Percentiles rank a stretch among this genome's conserved stretches.
phyloP scores from a whole-genome alignment of 2,888 invertebrate genomes.

The Hoplodrina blanda region DNA sequence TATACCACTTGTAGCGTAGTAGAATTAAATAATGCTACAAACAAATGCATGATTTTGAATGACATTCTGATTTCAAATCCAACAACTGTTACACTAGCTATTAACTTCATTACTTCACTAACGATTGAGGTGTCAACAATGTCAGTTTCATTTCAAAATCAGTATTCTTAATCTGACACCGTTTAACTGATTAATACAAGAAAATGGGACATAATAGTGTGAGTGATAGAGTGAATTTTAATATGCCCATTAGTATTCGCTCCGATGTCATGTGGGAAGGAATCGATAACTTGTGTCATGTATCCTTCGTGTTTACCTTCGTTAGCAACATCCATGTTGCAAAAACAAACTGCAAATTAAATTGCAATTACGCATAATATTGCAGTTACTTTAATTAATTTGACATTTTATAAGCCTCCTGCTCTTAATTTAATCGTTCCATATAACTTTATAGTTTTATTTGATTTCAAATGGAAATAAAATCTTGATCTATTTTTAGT shows the following conservation, averaged over 20 bases:
- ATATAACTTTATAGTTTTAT: slow-evolving; percentile 48
- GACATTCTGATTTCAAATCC: slow-evolving; percentile 2
- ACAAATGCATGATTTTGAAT: slow-evolving; percentile 14
- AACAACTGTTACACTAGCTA: neutral
- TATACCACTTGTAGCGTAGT: neutral
- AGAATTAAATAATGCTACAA: neutral
- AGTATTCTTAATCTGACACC: slow-evolving; percentile 67
- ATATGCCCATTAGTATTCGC: slow-evolving; percentile 76
- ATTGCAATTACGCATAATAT: slow-evolving; percentile 56
- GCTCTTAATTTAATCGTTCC: slow-evolving; percentile 34
- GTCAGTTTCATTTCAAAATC: slow-evolving; percentile 59
- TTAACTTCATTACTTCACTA: slow-evolving; percentile 33
- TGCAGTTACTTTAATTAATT: slow-evolving; percentile 61
- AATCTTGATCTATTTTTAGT: slow-evolving; percentile 38
- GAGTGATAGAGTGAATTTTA: slow-evolving; percentile 64
- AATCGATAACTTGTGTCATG: slow-evolving; percentile 58
- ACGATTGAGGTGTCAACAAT: slow-evolving; percentile 39
- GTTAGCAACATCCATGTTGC: slow-evolving; percentile 45
- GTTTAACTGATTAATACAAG: slow-evolving; percentile 71
- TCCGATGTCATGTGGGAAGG: slow-evolving; percentile 67
- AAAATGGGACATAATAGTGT: slow-evolving; percentile 71
- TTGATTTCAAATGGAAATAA: slow-evolving; percentile 40
- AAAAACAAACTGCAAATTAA: slow-evolving; percentile 64
- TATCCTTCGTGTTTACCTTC: slow-evolving; percentile 70
- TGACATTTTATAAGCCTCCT: slow-evolving; percentile 54